Evolutionary conservation across 1,140 invertebrate species (phyloP).

Genomic region (Tetraneura akinire): DNA sequence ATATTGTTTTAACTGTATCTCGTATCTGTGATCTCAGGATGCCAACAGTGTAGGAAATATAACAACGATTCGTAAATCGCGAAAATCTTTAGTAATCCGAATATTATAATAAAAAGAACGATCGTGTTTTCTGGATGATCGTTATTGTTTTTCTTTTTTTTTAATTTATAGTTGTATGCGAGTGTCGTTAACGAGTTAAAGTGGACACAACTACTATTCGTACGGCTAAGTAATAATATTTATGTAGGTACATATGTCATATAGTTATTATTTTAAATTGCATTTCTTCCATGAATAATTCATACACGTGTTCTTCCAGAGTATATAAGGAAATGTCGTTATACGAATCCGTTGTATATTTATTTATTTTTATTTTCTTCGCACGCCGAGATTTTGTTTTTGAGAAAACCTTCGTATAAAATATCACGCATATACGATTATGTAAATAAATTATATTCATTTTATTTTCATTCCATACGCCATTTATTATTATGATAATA

Average conservation of each 20-base stretch:
- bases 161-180: background rate
- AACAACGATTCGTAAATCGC: background rate
- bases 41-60: background rate
- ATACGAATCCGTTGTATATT: too few relatives aligned
- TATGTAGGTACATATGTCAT: background rate
- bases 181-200: background rate
- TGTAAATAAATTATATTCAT: background rate
- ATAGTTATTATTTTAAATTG: background rate
- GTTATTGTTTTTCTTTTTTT: background rate
- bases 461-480: background rate
- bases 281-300: slow-evolving; percentile 10
- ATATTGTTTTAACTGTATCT: background rate
- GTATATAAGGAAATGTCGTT: background rate
- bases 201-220: background rate
- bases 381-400: background rate
- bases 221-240: background rate
- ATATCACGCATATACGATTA: background rate
- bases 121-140: too few relatives aligned
- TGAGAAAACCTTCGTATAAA: background rate
- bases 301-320: background rate
- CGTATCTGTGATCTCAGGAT: background rate
- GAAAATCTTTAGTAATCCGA: background rate
- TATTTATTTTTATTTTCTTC: background rate
- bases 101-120: too few relatives aligned
- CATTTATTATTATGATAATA: too few relatives aligned